A percentile compares a stretch with the other conserved stretches of the same genome.
These are phyloP conservation scores for Microplitis demolitor DNA, from an alignment of 1,140 invertebrate genomes.

Conservation along the genomic window DNA sequence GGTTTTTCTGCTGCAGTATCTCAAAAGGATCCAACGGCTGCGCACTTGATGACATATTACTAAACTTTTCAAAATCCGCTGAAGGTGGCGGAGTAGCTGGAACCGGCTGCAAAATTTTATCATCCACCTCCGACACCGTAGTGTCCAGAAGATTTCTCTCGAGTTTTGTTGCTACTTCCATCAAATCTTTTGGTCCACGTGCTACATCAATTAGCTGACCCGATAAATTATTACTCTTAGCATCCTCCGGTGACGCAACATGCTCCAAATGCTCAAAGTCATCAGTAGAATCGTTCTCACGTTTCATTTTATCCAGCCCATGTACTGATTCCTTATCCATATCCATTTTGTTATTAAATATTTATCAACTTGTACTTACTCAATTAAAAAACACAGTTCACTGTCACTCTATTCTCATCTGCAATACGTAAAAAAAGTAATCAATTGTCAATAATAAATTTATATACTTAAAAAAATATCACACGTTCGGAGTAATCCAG, in stretches of 20 bases:
- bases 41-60: constrained; percentile 20
- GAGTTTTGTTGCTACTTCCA: constrained; percentile 14
- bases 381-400: background rate
- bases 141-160: constrained; percentile 35
- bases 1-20: constrained; percentile 24
- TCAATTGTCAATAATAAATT: background rate
- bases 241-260: constrained; percentile 46
- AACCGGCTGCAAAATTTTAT: constrained; percentile 36
- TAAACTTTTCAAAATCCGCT: constrained; percentile 44
- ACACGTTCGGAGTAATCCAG: background rate
- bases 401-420: background rate
- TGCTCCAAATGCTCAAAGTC: constrained; percentile 74
- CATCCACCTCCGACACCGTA: constrained; percentile 33
- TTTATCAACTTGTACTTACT: background rate
- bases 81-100: constrained; percentile 57
- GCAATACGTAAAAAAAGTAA: no score
- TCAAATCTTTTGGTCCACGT: constrained; percentile 8
- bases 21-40: constrained; percentile 40
- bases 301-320: constrained; percentile 51
- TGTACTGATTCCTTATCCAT: background rate
- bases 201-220: constrained; percentile 27
- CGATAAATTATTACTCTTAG: constrained; percentile 20
- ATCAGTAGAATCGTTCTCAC: constrained; percentile 71
- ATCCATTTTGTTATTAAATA: background rate
- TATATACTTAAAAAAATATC: background rate